Percentiles rank a stretch among this genome's conserved stretches.
Conservation (phyloP, 2,888 invertebrate species). For the Sinopyrophorus schimmeli region DNA sequence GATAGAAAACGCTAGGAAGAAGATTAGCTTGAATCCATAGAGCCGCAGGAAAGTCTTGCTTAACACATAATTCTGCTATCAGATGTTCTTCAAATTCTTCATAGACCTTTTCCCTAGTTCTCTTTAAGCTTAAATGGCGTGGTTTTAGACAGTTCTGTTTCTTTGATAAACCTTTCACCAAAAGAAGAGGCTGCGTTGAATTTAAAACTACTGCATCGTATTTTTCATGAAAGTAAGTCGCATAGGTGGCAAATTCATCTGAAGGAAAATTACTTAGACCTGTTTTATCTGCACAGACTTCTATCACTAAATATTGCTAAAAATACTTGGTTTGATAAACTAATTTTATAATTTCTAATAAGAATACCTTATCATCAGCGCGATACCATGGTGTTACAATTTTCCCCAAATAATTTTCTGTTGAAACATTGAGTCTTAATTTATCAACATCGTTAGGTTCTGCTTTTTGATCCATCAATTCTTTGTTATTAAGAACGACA, state of each 20-base stretch:
- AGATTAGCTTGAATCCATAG: slow-evolving; percentile 85
- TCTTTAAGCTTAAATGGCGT: slow-evolving; percentile 50
- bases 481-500: slow-evolving; percentile 57
- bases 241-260: slow-evolving; percentile 64
- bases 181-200: slow-evolving; percentile 73
- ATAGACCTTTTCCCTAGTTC: slow-evolving; percentile 53
- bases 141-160: slow-evolving; percentile 65
- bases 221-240: slow-evolving; percentile 74
- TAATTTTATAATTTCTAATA: background rate
- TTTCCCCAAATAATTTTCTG: slow-evolving; percentile 67
- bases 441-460: slow-evolving; percentile 58
- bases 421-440: slow-evolving; percentile 57
- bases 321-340: slow-evolving; percentile 6
- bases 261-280: slow-evolving; percentile 71
- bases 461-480: slow-evolving; percentile 51
- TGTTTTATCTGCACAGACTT: slow-evolving; percentile 67
- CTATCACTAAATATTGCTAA: slow-evolving; percentile 68
- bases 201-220: slow-evolving; percentile 70
- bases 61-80: slow-evolving; percentile 85
- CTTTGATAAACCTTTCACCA: slow-evolving; percentile 71
- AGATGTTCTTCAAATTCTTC: slow-evolving; percentile 70
- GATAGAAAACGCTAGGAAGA: slow-evolving; percentile 83
- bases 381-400: slow-evolving; percentile 90
- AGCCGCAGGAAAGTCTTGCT: slow-evolving; percentile 69
- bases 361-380: slow-evolving; percentile 54